Conservation (phyloP, 2,113 vertebrate genomes). For the Oriolus oriolus region DNA sequence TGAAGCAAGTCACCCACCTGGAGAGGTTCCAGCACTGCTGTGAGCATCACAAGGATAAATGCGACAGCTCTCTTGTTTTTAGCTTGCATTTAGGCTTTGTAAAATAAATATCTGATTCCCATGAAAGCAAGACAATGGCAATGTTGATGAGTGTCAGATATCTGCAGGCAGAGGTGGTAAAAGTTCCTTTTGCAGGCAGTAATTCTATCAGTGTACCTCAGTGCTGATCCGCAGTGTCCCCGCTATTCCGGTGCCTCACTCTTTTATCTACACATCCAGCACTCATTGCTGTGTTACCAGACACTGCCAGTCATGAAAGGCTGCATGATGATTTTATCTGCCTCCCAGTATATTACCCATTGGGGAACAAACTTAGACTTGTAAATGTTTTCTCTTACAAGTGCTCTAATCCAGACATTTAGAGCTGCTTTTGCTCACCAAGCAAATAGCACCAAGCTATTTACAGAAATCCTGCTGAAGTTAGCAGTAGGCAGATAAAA, state of each 20-base stretch:
- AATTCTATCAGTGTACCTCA: neutral
- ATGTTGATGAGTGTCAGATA: slow-evolving; percentile 8
- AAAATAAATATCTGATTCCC: slow-evolving; percentile 41
- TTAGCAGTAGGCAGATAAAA: neutral
- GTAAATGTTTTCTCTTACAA: slow-evolving; percentile 25
- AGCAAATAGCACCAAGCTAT: neutral
- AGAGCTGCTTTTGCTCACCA: neutral
- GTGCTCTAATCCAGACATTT: neutral
- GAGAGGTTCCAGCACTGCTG: neutral
- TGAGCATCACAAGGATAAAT: neutral
- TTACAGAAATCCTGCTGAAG: slow-evolving; percentile 7
- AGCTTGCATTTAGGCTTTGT: slow-evolving; percentile 1
- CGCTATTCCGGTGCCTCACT: neutral
- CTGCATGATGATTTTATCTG: slow-evolving; percentile 38
- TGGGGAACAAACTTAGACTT: slow-evolving; percentile 31
- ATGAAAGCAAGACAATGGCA: slow-evolving; percentile 5
- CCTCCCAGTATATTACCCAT: neutral
- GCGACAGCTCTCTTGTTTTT: neutral
- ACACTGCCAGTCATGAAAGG: slow-evolving; percentile 43
- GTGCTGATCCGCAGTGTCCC: neutral
- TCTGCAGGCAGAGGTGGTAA: neutral
- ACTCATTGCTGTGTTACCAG: slow-evolving; percentile 31
- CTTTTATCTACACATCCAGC: slow-evolving; percentile 18
- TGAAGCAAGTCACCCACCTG: neutral
- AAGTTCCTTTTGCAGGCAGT: slow-evolving; percentile 29